Evolutionary conservation across 2,113 vertebrate species (phyloP), one percentile per base, ranked within the genome.

Genomic region (Boleophthalmus pectinirostris): DNA sequence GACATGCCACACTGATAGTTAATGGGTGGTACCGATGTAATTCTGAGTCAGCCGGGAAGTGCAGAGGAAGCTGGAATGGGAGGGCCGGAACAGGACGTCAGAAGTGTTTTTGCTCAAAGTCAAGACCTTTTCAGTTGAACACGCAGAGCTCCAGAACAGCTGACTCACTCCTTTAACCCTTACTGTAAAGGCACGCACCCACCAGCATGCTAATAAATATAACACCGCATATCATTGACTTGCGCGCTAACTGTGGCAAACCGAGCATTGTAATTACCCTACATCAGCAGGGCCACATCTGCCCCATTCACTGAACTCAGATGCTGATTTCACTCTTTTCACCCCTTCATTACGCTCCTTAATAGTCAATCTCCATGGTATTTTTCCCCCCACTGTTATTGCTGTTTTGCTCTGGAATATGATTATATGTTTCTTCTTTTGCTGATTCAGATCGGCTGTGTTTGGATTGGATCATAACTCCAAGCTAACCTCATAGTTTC

Each of bases 41-140:
- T 75, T 84, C 58, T 81, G 83, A 90, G 88, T 90, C 87, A 89
- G 82, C 88, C 90, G 81, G 90, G 88, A 92, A 90, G 79, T 75
- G 82, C 25, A 63, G 61, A 87, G 91, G 92, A 92, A 91, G 75
- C 77, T 75, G 72, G 51, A 54, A 79, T 15, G 82, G 86, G 87
- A 86, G 85, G 79, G 65, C 72, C 77, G 82, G 85, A 89, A 82
- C 38, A 75, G 84, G 85, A 87, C 84, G 82, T 61, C 70, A 0
- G 46, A 70, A 56, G 35, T 79, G 74, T 75, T 89, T 43, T 81
- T 79, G 18, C 7, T 38, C 68, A 78, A 86, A 82, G 75, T 80
- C 74, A 70, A 80, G 73, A 54, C 49, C 33, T 16, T 69, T 45
- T 54, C 63, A 78, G 74, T 71, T 49, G 70, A 49, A 47, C 60